Evolutionary conservation across 1,140 invertebrate genomes (phyloP), one percentile per base, ranked within the genome.

Genomic region (Ooceraea biroi): DNA sequence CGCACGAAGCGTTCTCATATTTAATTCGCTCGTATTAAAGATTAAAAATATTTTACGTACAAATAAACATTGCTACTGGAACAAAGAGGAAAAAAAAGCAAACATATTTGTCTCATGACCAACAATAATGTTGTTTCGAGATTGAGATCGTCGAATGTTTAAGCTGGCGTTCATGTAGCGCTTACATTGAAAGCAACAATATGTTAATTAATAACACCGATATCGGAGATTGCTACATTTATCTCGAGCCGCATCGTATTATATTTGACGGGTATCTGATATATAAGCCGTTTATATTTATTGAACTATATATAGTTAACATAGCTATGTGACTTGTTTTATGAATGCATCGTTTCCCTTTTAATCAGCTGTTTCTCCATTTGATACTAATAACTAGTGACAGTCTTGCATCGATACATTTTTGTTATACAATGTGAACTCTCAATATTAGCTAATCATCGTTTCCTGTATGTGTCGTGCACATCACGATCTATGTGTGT

Each of bases 241-340:
- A 77, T 25, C 44, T 30, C 36, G 66, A 68, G 7, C 60, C 1
- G 73, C 50, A 12, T n/a, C n/a, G n/a, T 68, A 73, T 55, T 10
- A 63, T 58, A 71, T 41, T 77, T 82, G 71, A 88, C 87, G 87
- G 86, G 87, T 88, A 88, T 88, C 87, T 88, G 87, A 85, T 88
- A 87, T n/a, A 73, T 36, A 7, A 78, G 11, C 14, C 27, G 30
- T 72, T 78, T 71, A 57, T 22, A 69, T 71, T 36, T 46, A 30
- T 57, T 19, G 30, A 44, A 58, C n/a, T 10, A 58, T 30, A 57
- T 69, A 63, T 22, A 44, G 50, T 58, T 69, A 30, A n/a, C n/a
- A 71, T 57, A 71, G 17, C 50, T 17, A 22, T 80, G 50, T 46
- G 61, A 80, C 36, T 69, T 69, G 63, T 48, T 80, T 63, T 80